Conservation (phyloP, 2,888 invertebrate species). For the Asteroscopus sphinx region DNA sequence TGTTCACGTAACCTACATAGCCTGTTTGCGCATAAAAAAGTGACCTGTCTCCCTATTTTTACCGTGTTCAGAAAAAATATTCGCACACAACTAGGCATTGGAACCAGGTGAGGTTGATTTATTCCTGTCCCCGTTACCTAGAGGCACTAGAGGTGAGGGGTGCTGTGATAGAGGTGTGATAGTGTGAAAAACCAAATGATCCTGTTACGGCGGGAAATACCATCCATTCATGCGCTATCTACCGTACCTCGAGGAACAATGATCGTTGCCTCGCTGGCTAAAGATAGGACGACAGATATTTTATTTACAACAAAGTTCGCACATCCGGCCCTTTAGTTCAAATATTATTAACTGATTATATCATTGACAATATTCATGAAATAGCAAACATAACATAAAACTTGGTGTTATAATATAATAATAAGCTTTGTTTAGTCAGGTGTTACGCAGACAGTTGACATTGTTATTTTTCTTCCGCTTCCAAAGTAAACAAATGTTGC, state of each 20-base stretch:
- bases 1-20: not conserved
- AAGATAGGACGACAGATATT: slow-evolving; percentile 49
- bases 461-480: slow-evolving; percentile 40
- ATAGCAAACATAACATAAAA: too few relatives aligned
- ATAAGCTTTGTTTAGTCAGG: slow-evolving; percentile 38
- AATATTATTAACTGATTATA: slow-evolving; percentile 4
- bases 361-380: not conserved
- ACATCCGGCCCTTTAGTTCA: slow-evolving; percentile 22
- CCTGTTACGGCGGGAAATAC: slow-evolving; percentile 62
- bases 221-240: slow-evolving; percentile 66
- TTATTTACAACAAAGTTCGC: slow-evolving; percentile 43
- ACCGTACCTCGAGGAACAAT: slow-evolving; percentile 65
- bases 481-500: slow-evolving; percentile 23
- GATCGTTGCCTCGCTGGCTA: slow-evolving; percentile 48
- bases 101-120: slow-evolving; percentile 61
- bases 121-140: slow-evolving; percentile 68
- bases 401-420: not conserved
- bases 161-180: slow-evolving; percentile 56
- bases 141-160: slow-evolving; percentile 51
- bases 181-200: slow-evolving; percentile 66
- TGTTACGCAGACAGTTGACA: slow-evolving; percentile 21
- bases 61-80: slow-evolving; percentile 12
- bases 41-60: not conserved
- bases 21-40: not conserved
- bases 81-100: slow-evolving; percentile 29